phyloP scores from a whole-genome alignment of 37 sponge, comb jelly and placozoan species.

The Theonella swinhoei region DNA sequence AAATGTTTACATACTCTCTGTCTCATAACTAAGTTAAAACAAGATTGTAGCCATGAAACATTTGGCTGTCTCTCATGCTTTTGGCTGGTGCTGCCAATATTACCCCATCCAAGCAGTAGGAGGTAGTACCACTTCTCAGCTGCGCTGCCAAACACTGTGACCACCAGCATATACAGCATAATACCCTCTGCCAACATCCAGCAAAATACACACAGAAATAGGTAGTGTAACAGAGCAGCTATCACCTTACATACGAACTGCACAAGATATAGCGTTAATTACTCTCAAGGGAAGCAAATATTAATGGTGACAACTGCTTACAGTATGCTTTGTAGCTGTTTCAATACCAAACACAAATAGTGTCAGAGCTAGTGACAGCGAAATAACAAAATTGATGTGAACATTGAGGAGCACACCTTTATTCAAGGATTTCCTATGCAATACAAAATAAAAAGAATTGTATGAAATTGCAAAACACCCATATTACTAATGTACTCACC shows the following conservation, averaged over 20 bases:
- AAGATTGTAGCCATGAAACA: not conserved
- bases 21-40: no score
- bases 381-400: conserved; percentile 22
- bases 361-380: not conserved
- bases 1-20: not conserved
- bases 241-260: conserved; percentile 6
- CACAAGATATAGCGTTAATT: not conserved
- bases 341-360: conserved; percentile 38
- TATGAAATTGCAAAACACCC: not conserved
- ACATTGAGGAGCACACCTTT: conserved; percentile 15
- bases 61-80: not conserved
- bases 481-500: not conserved
- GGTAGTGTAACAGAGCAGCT: conserved; percentile 25
- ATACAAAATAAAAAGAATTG: not conserved
- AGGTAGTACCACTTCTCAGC: conserved; percentile 27
- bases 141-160: conserved; percentile 25
- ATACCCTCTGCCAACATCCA: conserved; percentile 41
- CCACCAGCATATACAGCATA: conserved; percentile 36
- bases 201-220: conserved; percentile 29
- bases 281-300: not conserved
- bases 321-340: not conserved
- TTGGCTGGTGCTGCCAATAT: not conserved
- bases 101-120: conserved; percentile 33
- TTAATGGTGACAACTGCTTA: not conserved
- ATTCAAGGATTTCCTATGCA: conserved; percentile 15